A percentile compares a stretch with the other conserved stretches of the same genome.
Evolutionary conservation across 1,140 invertebrate species (phyloP).

Genomic region (Adoxophyes honmai): DNA sequence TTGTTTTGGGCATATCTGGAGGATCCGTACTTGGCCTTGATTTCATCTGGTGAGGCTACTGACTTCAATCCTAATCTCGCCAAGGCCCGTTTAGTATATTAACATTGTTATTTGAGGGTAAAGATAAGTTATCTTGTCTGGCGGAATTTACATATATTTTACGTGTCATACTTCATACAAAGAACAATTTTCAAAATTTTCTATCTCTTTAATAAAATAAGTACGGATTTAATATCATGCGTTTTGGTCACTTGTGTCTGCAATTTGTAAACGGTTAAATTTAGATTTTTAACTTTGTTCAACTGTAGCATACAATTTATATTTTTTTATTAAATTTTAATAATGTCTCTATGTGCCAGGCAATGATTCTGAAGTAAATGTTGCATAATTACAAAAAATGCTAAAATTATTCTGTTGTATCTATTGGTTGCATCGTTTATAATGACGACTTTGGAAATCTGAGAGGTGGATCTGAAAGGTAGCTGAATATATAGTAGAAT

Average conservation of each 20-base stretch:
- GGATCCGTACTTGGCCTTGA: background rate
- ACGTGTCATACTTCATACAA: too few species aligned
- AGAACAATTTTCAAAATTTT: too few species aligned
- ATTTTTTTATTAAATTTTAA: too few species aligned
- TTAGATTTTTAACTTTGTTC: too few species aligned
- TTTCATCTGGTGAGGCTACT: background rate
- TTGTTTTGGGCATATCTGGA: background rate
- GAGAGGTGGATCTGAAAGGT: conserved; percentile 1
- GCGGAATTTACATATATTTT: background rate
- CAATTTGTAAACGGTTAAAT: too few species aligned
- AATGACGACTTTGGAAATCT: background rate
- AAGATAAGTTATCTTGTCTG: conserved; percentile 2
- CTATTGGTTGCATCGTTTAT: background rate
- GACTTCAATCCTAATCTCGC: conserved; percentile 6
- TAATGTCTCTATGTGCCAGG: too few species aligned
- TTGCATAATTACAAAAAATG: too few species aligned
- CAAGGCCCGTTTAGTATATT: background rate
- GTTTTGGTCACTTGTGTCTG: too few species aligned
- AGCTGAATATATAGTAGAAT: background rate
- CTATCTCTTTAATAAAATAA: too few species aligned
- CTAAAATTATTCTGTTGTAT: background rate
- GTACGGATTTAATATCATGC: too few species aligned
- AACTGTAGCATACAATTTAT: too few species aligned
- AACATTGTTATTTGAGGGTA: conserved; percentile 5
- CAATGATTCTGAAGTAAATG: too few species aligned